Evolutionary conservation across 2,113 vertebrate species (phyloP).

Genomic region (rat (Rattus norvegicus)): DNA sequence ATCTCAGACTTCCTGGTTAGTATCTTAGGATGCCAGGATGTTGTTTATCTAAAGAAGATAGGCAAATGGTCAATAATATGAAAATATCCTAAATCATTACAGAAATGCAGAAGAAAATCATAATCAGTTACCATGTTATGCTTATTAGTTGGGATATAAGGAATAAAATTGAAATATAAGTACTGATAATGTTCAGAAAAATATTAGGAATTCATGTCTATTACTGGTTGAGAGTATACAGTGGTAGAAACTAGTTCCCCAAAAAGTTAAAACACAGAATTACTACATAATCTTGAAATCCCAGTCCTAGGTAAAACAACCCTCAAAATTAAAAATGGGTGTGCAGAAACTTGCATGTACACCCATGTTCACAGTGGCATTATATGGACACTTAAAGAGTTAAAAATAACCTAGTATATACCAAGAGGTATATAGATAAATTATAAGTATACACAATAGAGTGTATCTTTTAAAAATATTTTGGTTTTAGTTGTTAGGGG

Average conservation of each 20-base stretch:
- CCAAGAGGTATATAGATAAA: constrained; percentile 12
- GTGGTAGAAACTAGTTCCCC: constrained; percentile 25
- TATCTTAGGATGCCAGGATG: constrained; percentile 25
- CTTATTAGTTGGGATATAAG: neutral
- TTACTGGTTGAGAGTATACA: neutral
- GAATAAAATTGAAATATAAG: constrained; percentile 52
- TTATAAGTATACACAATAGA: neutral
- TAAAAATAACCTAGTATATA: neutral
- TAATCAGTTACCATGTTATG: constrained; percentile 6
- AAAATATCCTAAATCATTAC: constrained; percentile 43
- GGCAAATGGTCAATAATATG: neutral
- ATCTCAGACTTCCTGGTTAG: constrained; percentile 10
- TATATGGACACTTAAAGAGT: neutral
- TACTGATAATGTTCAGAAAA: neutral
- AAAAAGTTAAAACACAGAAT: constrained; percentile 25
- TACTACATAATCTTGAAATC: neutral
- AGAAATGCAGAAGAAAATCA: constrained; percentile 37
- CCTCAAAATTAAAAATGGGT: constrained; percentile 19
- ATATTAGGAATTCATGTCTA: neutral
- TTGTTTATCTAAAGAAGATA: constrained; percentile 39
- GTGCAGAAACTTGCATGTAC: neutral
- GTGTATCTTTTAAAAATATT: neutral
- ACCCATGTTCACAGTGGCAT: neutral
- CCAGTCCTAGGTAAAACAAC: neutral
- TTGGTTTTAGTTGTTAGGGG: neutral